Base-by-base conservation (phyloP, 2,888 invertebrate species). In the Spodoptera exigua region DNA sequence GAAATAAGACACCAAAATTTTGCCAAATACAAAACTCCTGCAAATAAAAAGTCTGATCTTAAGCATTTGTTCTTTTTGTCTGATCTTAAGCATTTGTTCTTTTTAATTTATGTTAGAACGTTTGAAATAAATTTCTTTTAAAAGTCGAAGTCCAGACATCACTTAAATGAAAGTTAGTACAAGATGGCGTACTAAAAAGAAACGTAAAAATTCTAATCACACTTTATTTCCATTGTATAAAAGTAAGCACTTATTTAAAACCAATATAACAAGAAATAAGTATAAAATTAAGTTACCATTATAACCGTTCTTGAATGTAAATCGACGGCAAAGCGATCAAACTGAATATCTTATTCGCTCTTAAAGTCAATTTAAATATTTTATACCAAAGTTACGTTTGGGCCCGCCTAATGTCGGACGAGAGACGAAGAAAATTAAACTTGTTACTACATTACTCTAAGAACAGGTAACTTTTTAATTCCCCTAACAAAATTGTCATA, bases 381-480 rank as follows among this genome's bases (percentile, higher is more conserved):
- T 85, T 76, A 83, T 74, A 78, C 77, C 79, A 60, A 81, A 83
- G 78, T 81, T 81, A 74, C 74, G 78, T 80, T 81, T 74, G 64
- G 76, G 66, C 66, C 69, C 68, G 75, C 76, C 80, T 81, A 82
- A 84, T 82, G 77, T 79, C 74, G 85, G 86, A 85, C 87, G 76
- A 83, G 81, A 80, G 83, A 79, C 76, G 85, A 83, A 86, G 81
- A 82, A 88, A 88, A 86, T 91, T 88, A 84, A 89, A 88, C 89
- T 91, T 89, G 85, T 91, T 89, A 90, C 82, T 83, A 83, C 83
- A 83, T 87, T 89, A 88, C 87, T 88, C 81, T 88, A 80, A 84
- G 85, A 83, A 83, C 87, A 91, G 89, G 90, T 91, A 92, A 91
- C 89, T 91, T 92, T 88, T 89, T 91, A 92, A 92, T 90, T 88